Conservation (phyloP, 2,113 vertebrate species). For the Ageneiosus marmoratus region DNA sequence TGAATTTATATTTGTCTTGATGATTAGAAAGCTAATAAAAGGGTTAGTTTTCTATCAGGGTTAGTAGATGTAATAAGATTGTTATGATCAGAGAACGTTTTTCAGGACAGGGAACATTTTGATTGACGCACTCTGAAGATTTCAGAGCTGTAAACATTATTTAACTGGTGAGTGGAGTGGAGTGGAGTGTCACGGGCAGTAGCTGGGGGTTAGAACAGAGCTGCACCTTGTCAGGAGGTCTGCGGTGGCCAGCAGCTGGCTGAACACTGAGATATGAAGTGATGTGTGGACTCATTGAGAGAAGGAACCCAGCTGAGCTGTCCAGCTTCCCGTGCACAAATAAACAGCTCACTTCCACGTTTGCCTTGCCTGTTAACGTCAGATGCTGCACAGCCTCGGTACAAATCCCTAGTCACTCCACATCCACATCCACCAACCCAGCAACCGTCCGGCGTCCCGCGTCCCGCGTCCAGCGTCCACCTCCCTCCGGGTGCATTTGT, state of each 20-base stretch:
- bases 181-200: slow-evolving; percentile 21
- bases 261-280: slow-evolving; percentile 36
- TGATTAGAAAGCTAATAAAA: background rate
- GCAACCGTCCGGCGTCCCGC: background rate
- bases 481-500: slow-evolving; percentile 18
- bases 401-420: slow-evolving; percentile 11
- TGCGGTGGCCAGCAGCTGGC: slow-evolving; percentile 11
- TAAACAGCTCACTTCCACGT: slow-evolving; percentile 72
- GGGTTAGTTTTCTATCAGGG: background rate
- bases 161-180: background rate
- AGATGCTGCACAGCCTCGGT: slow-evolving; percentile 56
- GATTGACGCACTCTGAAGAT: background rate
- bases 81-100: background rate
- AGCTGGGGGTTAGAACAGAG: slow-evolving; percentile 40
- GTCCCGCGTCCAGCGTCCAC: slow-evolving; percentile 19
- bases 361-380: slow-evolving; percentile 67
- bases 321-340: slow-evolving; percentile 62
- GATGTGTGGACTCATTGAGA: slow-evolving; percentile 46
- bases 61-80: background rate
- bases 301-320: slow-evolving; percentile 58
- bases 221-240: slow-evolving; percentile 37
- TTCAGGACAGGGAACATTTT: background rate
- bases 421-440: background rate
- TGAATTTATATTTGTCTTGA: background rate
- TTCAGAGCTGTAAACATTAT: slow-evolving; percentile 12